Percentiles rank a stretch among this genome's conserved stretches.
Evolutionary conservation across 2,888 invertebrate genomes (phyloP).

Genomic region (Bellardia bayeri): DNA sequence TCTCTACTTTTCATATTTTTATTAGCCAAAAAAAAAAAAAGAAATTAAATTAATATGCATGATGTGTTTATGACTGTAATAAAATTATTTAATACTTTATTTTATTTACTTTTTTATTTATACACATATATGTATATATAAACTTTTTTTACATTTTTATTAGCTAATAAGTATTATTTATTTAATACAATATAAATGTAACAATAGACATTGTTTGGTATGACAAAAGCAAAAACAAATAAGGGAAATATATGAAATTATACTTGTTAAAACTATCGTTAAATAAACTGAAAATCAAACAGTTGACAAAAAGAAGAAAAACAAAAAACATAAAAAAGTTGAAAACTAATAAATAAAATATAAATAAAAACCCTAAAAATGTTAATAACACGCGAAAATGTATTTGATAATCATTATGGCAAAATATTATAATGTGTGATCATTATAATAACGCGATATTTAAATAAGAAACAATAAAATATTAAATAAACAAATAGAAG

Average conservation of each 20-base stretch:
- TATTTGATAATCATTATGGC: slow-evolving; percentile 80
- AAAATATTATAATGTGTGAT: slow-evolving; percentile 76
- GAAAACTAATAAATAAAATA: slow-evolving; percentile 70
- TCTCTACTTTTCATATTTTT: slow-evolving; percentile 16
- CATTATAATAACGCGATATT: slow-evolving; percentile 74
- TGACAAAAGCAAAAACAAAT: background rate
- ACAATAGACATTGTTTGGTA: slow-evolving; percentile 52
- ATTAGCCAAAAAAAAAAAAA: slow-evolving; percentile 24
- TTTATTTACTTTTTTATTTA: slow-evolving; percentile 43
- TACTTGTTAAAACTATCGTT: slow-evolving; percentile 57
- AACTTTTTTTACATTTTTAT: slow-evolving; percentile 57
- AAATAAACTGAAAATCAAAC: slow-evolving; percentile 39
- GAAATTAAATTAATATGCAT: slow-evolving; percentile 68
- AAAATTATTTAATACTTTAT: slow-evolving; percentile 71
- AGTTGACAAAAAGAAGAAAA: too few relatives aligned
- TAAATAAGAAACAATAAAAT: slow-evolving; percentile 63
- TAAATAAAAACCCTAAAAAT: slow-evolving; percentile 76
- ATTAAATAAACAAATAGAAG: background rate
- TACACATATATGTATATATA: background rate
- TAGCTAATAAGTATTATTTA: slow-evolving; percentile 67
- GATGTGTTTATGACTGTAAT: slow-evolving; percentile 72
- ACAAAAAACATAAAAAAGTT: slow-evolving; percentile 41
- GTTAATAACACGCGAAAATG: slow-evolving; percentile 82
- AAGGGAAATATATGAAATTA: slow-evolving; percentile 24
- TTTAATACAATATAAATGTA: slow-evolving; percentile 40